A percentile compares a stretch with the other conserved stretches of the same genome.
Evolutionary conservation across 2,113 vertebrate species (phyloP).

Genomic region (Benitochromis conjunctus): DNA sequence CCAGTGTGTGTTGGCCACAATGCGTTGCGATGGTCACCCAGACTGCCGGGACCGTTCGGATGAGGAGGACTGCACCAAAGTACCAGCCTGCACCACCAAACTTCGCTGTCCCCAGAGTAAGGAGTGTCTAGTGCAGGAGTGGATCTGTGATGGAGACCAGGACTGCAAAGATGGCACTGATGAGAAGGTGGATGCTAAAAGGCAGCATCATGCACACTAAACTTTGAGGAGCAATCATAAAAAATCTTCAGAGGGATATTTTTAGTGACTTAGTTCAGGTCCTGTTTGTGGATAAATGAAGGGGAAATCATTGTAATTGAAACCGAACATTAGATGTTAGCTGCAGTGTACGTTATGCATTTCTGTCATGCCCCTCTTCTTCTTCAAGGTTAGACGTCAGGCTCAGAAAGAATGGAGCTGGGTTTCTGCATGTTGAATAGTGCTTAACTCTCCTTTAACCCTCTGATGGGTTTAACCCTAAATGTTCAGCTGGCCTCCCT

Average conservation of each 20-base stretch:
- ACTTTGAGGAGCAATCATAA: background rate
- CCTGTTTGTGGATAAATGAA: background rate
- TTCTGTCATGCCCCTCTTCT: accelerated
- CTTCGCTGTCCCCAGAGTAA: slow-evolving; percentile 71
- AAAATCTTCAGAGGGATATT: no score
- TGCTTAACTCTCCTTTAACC: background rate
- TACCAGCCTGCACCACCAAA: slow-evolving; percentile 68
- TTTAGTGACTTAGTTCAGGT: background rate
- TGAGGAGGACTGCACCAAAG: slow-evolving; percentile 75
- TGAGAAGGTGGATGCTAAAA: slow-evolving; percentile 77
- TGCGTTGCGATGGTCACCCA: slow-evolving; percentile 79
- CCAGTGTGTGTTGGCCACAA: slow-evolving; percentile 75
- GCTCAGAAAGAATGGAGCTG: background rate
- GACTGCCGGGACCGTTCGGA: slow-evolving; percentile 86
- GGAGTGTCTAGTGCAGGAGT: slow-evolving; percentile 80
- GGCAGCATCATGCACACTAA: background rate
- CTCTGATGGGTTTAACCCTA: background rate
- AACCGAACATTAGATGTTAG: background rate
- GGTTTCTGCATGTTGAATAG: background rate
- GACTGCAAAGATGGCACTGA: slow-evolving; percentile 86
- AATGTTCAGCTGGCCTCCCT: background rate
- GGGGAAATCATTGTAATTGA: background rate
- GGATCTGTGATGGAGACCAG: slow-evolving; percentile 80
- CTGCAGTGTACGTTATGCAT: background rate
- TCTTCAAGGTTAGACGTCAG: background rate